Evolutionary conservation across 2,113 vertebrate species (phyloP), one percentile per base, ranked within the genome.

Genomic region (Tonatia bakeri): DNA sequence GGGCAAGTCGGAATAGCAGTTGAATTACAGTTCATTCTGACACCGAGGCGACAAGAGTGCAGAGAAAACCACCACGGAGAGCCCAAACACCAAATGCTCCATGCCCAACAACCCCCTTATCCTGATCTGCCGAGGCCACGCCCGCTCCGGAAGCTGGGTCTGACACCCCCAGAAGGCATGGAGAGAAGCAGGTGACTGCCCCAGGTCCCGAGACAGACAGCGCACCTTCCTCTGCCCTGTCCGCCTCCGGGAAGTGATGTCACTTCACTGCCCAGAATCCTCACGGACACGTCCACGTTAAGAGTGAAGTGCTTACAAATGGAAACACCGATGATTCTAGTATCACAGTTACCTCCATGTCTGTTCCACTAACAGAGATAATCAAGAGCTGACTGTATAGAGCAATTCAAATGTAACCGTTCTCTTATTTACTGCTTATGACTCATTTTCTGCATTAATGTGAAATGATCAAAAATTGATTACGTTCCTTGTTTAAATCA

Each of bases 371-470:
- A 76, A 81, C 38, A 79, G 6, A 91, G 96, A 96, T 97, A 97
- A 97, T 97, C 94, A 97, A 96, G 97, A 95, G 97, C 94, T 97
- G 91, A 97, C 97, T 97, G 96, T 97, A 97, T 47, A 91, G 79
- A 86, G 72, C 81, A 64, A 87, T 91, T 85, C 38, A 61, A 95
- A 91, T 61, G 22, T 69, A 67, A 96, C 85, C 47, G 82, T 89
- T 91, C 69, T 94, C 31, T 87, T 69, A 47, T 77, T 92, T 87
- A 82, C 36, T 72, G 36, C 24, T 79, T 36, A 36, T n/a, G 56
- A 87, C 72, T 87, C 91, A 96, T 92, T 86, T 96, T 96, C 77
- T 81, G 26, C 36, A 86, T 96, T 89, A 95, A 87, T 24, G 77
- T 5, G 59, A 91, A 91, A 93, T 20, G 64, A 94, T 43, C 82